A percentile compares a stretch with the other conserved stretches of the same genome.
These are phyloP conservation scores for Halcyon malimbica DNA, from an alignment of 2,113 vertebrate genomes.

Conservation along the genomic window DNA sequence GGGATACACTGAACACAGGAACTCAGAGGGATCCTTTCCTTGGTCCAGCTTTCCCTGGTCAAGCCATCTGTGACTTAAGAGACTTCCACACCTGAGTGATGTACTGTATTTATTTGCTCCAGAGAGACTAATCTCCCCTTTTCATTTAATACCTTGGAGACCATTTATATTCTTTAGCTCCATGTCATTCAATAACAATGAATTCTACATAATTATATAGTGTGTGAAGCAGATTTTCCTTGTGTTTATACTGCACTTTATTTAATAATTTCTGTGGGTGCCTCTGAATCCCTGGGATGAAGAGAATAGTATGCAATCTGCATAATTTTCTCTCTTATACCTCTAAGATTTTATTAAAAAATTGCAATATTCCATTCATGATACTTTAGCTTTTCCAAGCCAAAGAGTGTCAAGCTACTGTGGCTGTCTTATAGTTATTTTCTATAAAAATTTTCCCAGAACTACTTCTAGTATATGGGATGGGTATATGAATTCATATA, in stretches of 20 bases:
- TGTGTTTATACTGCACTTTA: conserved; percentile 8
- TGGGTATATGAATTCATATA: not conserved
- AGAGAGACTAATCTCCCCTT: not conserved
- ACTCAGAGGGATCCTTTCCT: not conserved
- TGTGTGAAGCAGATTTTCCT: conserved; percentile 1
- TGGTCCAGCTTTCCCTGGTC: not conserved
- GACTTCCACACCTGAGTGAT: not conserved
- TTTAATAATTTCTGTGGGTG: conserved; percentile 21
- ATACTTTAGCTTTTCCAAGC: conserved; percentile 1
- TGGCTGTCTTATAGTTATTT: not conserved
- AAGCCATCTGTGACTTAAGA: not conserved
- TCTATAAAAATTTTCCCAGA: not conserved
- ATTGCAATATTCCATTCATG: not conserved
- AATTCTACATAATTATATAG: conserved; percentile 10
- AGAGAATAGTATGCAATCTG: not conserved
- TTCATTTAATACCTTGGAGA: not conserved
- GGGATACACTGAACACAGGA: not conserved
- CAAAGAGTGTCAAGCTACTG: not conserved
- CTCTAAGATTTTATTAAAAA: not conserved
- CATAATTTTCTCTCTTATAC: conserved; percentile 9
- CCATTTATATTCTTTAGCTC: not conserved
- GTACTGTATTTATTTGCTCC: not conserved
- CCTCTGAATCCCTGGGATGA: conserved; percentile 17
- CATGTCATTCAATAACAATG: not conserved
- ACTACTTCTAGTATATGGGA: not conserved